Evolutionary conservation across 2,113 vertebrate genomes (phyloP), one percentile per base, ranked within the genome.

Genomic region (Caranx melampygus): DNA sequence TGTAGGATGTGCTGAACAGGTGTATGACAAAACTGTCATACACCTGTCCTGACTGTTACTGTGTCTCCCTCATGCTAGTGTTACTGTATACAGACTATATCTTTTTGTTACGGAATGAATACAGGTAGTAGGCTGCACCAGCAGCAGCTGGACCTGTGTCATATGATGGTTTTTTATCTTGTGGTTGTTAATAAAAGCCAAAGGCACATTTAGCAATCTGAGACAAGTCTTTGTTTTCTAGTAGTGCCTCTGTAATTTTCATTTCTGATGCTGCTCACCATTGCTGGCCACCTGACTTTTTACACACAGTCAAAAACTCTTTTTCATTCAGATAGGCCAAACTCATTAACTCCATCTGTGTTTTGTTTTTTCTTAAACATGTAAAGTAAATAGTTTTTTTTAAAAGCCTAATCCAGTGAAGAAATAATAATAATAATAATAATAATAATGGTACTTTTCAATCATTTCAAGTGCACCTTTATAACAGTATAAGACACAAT

Each of bases 101-200:
- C 15, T 64, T 81, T 81, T 87, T 81, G 73, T 81, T 45, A 16
- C 26, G 44, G 73, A 80, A 54, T 80, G 76, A 75, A 61, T 77
- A 69, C 69, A 70, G 13, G 44, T 61, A 49, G 72, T 40, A 1
- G 37, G 47, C 15, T 13, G 66, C 49, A 49, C 6, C 51, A 51
- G 76, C 60, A 51, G 60, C 67, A 15, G 45, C 54, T 21, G 47
- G 12, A 6, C 70, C 33, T 70, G 45, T 69, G 51, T 81, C 15
- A 60, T 61, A 34, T 78, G 42, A 86, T 52, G 65, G 44, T 52
- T 11, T 92, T 91, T 93, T 87, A 90, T 84, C 60, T 55, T 78
- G 66, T 83, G 78, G 70, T 88, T 88, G 85, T 89, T 88, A 91
- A 92, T 92, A 91, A 92, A 92, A 87, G 84, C 78, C 74, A 55